Evolutionary conservation across 2,113 vertebrate genomes (phyloP).

Genomic region (Brienomyrus brachyistius): DNA sequence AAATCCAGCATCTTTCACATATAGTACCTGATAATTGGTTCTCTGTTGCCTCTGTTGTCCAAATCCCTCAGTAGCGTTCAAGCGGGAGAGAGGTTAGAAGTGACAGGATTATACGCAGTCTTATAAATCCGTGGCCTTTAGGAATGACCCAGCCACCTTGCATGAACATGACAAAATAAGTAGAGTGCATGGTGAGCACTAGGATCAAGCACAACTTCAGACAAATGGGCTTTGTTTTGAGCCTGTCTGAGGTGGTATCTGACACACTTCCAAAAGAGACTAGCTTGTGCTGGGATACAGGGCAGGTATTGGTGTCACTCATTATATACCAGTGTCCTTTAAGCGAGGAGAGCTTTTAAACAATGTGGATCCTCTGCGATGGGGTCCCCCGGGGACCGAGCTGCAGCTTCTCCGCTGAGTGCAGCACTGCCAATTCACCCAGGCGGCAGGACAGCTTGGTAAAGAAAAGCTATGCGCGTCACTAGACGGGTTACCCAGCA

Average conservation of each 20-base stretch:
- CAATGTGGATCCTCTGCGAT: constrained; percentile 50
- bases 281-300: neutral
- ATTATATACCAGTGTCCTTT: constrained; percentile 70
- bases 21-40: constrained; percentile 5
- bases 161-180: constrained; percentile 75
- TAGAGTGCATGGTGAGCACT: constrained; percentile 73
- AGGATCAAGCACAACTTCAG: constrained; percentile 75
- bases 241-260: constrained; percentile 63
- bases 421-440: constrained; percentile 47
- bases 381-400: constrained; percentile 25
- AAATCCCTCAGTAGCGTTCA: constrained; percentile 68
- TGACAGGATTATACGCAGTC: constrained; percentile 75
- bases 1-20: neutral
- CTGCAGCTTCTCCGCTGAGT: constrained; percentile 49
- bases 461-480: constrained; percentile 68
- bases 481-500: constrained; percentile 67
- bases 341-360: constrained; percentile 60
- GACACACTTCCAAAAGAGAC: constrained; percentile 56
- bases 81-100: constrained; percentile 65
- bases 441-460: constrained; percentile 53
- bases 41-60: neutral
- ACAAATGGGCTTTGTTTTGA: constrained; percentile 68
- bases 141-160: constrained; percentile 68
- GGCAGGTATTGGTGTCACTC: constrained; percentile 46
- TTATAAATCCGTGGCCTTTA: constrained; percentile 74